Conservation (phyloP, 2,888 invertebrate species). For the Crossocerus cetratus region DNA sequence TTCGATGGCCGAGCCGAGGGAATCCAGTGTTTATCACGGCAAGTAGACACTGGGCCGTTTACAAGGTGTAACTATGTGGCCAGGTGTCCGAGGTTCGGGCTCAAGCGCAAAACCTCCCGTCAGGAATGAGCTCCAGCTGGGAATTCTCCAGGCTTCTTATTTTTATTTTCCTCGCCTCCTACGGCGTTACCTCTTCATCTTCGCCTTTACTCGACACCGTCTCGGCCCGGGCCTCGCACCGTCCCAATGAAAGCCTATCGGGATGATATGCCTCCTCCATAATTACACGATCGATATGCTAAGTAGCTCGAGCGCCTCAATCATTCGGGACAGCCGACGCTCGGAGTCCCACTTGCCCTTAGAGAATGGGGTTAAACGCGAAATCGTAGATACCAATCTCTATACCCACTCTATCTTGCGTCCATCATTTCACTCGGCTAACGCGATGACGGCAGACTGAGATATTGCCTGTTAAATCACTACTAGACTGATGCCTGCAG, state of each 20-base stretch:
- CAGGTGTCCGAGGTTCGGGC: conserved; percentile 66
- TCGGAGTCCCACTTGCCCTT: no score
- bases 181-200: conserved; percentile 73
- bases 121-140: conserved; percentile 69
- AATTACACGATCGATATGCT: conserved; percentile 67
- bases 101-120: conserved; percentile 57
- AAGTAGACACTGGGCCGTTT: conserved; percentile 58
- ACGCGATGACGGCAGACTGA: not conserved
- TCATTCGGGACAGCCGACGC: conserved; percentile 27
- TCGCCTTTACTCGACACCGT: conserved; percentile 34
- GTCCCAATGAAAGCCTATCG: not conserved
- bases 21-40: conserved; percentile 48
- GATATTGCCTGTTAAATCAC: not conserved
- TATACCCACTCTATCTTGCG: no score
- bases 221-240: conserved; percentile 13
- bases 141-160: conserved; percentile 63
- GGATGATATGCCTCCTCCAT: conserved; percentile 36
- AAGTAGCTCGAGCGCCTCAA: conserved; percentile 58
- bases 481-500: no score
- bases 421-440: no score
- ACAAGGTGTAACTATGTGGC: conserved; percentile 61
- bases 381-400: no score
- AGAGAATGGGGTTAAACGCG: no score
- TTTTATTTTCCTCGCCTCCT: conserved; percentile 68
- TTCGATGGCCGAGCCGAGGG: no score